Evolutionary conservation across 92 coral and sea anemone genomes (phyloP).

Genomic region (Zoanthus sansibaricus): DNA sequence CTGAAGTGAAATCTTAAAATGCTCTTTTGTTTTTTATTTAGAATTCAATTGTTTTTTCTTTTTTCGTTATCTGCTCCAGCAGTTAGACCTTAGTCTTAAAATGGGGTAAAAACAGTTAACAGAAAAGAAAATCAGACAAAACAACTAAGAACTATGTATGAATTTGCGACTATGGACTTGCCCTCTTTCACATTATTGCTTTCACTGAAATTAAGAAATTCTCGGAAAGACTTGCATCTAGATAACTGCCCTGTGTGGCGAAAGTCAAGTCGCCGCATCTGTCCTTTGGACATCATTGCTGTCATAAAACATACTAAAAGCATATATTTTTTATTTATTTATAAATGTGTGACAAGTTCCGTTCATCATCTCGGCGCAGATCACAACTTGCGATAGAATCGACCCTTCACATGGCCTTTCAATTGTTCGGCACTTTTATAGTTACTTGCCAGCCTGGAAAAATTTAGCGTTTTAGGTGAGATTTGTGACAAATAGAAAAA

Average conservation of each 20-base stretch:
- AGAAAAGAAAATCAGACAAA: background rate
- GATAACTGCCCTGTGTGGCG: background rate
- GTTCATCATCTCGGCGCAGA: constrained; percentile 30
- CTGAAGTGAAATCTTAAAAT: background rate
- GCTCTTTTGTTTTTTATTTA: background rate
- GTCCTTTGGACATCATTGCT: constrained; percentile 17
- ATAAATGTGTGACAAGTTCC: constrained; percentile 34
- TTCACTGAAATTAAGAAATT: background rate
- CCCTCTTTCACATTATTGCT: background rate
- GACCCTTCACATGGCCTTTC: constrained; percentile 46
- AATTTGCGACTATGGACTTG: background rate
- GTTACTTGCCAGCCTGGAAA: constrained; percentile 7
- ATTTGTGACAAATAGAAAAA: background rate
- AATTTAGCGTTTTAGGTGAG: background rate
- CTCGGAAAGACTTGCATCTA: background rate
- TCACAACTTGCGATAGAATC: constrained; percentile 50
- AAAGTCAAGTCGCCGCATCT: background rate
- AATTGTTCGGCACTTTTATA: constrained; percentile 37
- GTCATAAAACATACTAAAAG: background rate
- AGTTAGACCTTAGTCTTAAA: background rate
- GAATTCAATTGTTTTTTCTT: background rate
- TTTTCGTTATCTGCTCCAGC: background rate
- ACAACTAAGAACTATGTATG: background rate
- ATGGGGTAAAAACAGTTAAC: background rate
- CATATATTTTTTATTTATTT: constrained; percentile 33